A percentile compares a stretch with the other conserved stretches of the same genome.
These are phyloP conservation scores for Bugula neritina DNA, from an alignment of 2,888 invertebrate species.

Conservation along the genomic window DNA sequence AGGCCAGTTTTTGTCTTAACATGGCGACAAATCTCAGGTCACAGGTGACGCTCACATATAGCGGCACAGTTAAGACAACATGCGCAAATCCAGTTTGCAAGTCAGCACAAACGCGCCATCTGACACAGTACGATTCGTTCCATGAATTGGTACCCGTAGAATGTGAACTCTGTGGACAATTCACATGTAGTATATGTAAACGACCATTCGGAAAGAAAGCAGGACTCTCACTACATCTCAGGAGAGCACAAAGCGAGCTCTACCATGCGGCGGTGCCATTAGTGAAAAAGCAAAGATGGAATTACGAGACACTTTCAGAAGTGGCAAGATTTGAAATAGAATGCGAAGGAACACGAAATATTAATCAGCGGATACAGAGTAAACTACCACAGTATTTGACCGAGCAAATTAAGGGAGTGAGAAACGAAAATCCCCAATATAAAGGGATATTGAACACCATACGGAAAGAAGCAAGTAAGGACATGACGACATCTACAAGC, in stretches of 20 bases:
- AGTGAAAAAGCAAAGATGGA: slow-evolving; percentile 19
- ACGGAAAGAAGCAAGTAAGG: too few relatives aligned
- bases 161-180: background rate
- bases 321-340: background rate
- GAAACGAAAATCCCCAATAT: background rate
- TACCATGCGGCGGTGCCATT: background rate
- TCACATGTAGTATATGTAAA: background rate
- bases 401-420: slow-evolving; percentile 6
- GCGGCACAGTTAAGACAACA: too few relatives aligned
- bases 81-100: too few relatives aligned
- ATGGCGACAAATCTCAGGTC: too few relatives aligned
- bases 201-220: background rate
- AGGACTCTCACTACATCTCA: background rate
- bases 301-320: slow-evolving; percentile 17
- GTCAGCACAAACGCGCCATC: too few relatives aligned
- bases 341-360: background rate
- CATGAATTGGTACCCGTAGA: background rate
- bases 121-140: too few relatives aligned
- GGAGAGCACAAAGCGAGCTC: background rate
- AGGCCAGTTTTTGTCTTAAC: too few relatives aligned
- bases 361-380: background rate
- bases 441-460: background rate
- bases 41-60: too few relatives aligned
- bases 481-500: too few relatives aligned
- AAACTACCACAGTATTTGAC: background rate